Evolutionary conservation across 1,140 invertebrate genomes (phyloP), one percentile per base, ranked within the genome.

Genomic region (Lanistes nyassanus): DNA sequence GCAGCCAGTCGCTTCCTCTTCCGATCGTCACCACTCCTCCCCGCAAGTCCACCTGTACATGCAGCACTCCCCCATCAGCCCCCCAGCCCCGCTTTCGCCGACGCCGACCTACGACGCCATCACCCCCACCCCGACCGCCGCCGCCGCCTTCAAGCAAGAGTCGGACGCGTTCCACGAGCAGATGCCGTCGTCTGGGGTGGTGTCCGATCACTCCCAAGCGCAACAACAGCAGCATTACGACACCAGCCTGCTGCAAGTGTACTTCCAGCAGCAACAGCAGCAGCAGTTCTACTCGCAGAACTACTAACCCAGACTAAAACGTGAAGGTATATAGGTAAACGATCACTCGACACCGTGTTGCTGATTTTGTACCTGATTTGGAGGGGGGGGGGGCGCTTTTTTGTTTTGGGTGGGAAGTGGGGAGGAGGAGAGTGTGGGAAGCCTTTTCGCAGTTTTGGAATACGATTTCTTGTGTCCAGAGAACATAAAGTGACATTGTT

Each of bases 31-130:
- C 9, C 62, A 67, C 23, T 19, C 39, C 6, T 19, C 39, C 6
- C 64, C 42, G 47, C 47, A 31, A n/a, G n/a, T 51, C 1, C 76
- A 77, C 37, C 65, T 77, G 37, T 77, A 77, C 71, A 77, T 77
- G 76, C 71, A 77, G 64, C 76, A 77, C 56, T 77, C 76, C 39
- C 76, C 76, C 37, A 77, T 77, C 70, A 77, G 76, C 37, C 76
- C 76, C 23, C 60, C 76, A n/a, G 64, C 76, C 58, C 65, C 71
- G 29, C 29, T 58, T 31, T 66, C 51, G 53, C 76, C 53, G 47
- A 73, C 29, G 34, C 64, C 71, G 51, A 64, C 56, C 7, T 74
- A 68, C 55, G 58, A 62, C 21, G 53, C 69, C 31, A 62, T 76
- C 68, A 75, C 74, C 53, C 65, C 66, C 51, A 62, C 67, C 26